These are phyloP conservation scores for Spisula subtruncata DNA, from an alignment of 2,888 invertebrate species.

Conservation along the genomic window DNA sequence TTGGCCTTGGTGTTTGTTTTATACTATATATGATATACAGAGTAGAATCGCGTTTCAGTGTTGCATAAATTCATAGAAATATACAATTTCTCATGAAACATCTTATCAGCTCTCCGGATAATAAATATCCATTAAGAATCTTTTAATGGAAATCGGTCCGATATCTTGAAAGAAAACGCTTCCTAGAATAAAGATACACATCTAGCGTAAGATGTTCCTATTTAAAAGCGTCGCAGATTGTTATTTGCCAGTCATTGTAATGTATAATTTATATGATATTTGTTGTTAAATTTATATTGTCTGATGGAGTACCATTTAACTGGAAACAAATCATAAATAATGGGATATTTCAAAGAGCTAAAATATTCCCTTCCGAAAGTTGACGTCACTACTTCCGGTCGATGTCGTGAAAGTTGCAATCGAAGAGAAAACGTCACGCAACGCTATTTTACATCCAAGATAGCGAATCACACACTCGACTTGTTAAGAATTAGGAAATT, in stretches of 20 bases:
- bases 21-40: background rate
- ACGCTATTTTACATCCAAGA: slow-evolving; percentile 31
- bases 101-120: slow-evolving; percentile 50
- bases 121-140: slow-evolving; percentile 65
- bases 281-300: slow-evolving; percentile 49
- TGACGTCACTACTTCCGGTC: slow-evolving; percentile 48
- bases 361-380: slow-evolving; percentile 45
- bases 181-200: slow-evolving; percentile 49
- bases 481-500: slow-evolving; percentile 51
- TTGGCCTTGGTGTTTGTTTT: background rate
- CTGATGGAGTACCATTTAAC: slow-evolving; percentile 51
- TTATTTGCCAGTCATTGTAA: slow-evolving; percentile 50
- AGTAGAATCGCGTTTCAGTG: slow-evolving; percentile 51
- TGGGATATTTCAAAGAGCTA: slow-evolving; percentile 51
- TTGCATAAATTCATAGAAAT: slow-evolving; percentile 44
- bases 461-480: slow-evolving; percentile 36
- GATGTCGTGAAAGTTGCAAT: slow-evolving; percentile 27
- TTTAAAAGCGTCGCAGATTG: slow-evolving; percentile 35
- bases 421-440: slow-evolving; percentile 43
- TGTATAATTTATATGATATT: slow-evolving; percentile 61
- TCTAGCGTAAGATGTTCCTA: slow-evolving; percentile 50
- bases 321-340: slow-evolving; percentile 57
- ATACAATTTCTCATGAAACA: slow-evolving; percentile 55
- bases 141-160: slow-evolving; percentile 59
- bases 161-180: slow-evolving; percentile 35